Base-by-base conservation (phyloP, 2,797 vertebrate genomes). In the Catostomus latipinnis region DNA sequence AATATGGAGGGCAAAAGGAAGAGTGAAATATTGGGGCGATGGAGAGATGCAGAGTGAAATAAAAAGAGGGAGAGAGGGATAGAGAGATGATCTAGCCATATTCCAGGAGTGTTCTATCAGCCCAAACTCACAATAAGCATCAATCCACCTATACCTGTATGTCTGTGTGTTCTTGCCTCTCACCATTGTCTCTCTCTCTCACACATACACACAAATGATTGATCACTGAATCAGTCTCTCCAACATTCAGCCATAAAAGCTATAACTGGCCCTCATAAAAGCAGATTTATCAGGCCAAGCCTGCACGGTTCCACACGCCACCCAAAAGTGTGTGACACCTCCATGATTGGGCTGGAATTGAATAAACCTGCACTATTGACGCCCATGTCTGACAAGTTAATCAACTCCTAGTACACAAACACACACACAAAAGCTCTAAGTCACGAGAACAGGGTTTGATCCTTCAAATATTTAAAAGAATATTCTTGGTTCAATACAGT, bases 241-340 rank as follows among this genome's bases (percentile, higher is more conserved):
- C 91, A 92, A 91, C 89, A 90, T 91, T 80, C 88, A 78, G 91
- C 91, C 83, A 89, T 94, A 94, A 94, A 94, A 94, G 91, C 88
- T 90, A 93, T 92, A 93, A 94, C 93, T 92, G 90, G 90, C 89
- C 92, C 92, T 94, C 94, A 94, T 95, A 94, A 95, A 94, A 94
- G 89, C 86, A 91, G 94, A 95, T 95, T 94, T 94, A 95, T 94
- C 91, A 86, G 74, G 43, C 70, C 69, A 72, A 62, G 61, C 87
- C 82, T 78, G 83, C 80, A 87, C 76, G 74, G 43, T 85, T 88
- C 81, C 79, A 86, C 88, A 89, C 86, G 82, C 89, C 82, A 90
- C 93, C 92, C 92, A 94, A 93, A 94, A 93, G 91, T 90, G 90
- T 91, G 88, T 91, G 92, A 94, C 93, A 94, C 89, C 87, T 87